Evolutionary conservation across 2,888 invertebrate genomes (phyloP).

Genomic region (Apoda limacodes): DNA sequence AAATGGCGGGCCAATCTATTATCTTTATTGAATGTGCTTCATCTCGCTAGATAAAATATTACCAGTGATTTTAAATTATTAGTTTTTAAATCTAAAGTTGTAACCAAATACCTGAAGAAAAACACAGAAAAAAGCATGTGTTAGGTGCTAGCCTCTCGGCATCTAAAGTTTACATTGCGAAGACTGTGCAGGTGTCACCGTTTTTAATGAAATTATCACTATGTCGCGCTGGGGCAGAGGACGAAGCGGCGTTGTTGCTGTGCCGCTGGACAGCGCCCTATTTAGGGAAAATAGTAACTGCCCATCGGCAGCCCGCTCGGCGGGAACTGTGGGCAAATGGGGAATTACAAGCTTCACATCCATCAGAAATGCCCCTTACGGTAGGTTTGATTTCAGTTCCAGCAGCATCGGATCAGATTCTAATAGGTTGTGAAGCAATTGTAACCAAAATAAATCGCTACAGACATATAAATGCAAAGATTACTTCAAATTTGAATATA

Average conservation of each 20-base stretch:
- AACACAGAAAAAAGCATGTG: too few species aligned
- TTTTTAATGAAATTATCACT: constrained; percentile 64
- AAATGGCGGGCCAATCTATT: constrained; percentile 71
- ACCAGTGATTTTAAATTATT: constrained; percentile 32
- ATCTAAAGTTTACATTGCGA: too few species aligned
- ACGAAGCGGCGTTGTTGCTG: constrained; percentile 70
- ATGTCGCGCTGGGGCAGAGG: constrained; percentile 76
- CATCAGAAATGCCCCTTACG: constrained; percentile 82
- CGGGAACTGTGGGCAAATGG: constrained; percentile 94
- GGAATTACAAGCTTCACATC: constrained; percentile 95
- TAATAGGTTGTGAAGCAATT: too few species aligned
- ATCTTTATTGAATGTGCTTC: constrained; percentile 65
- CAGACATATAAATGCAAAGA: too few species aligned
- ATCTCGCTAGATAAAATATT: constrained; percentile 47
- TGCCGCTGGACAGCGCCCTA: constrained; percentile 73
- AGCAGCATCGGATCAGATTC: too few species aligned
- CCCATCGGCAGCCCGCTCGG: constrained; percentile 88
- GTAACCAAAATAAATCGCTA: too few species aligned
- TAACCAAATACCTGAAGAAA: too few species aligned
- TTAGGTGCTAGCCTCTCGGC: too few species aligned
- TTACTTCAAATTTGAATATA: too few species aligned
- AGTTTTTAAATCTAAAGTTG: constrained; percentile 23
- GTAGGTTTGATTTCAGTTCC: too few species aligned
- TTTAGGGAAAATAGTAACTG: constrained; percentile 85
- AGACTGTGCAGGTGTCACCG: constrained; percentile 50